Base-by-base conservation (phyloP, 2,888 invertebrate genomes). In the Alviniconcha strummeri region DNA sequence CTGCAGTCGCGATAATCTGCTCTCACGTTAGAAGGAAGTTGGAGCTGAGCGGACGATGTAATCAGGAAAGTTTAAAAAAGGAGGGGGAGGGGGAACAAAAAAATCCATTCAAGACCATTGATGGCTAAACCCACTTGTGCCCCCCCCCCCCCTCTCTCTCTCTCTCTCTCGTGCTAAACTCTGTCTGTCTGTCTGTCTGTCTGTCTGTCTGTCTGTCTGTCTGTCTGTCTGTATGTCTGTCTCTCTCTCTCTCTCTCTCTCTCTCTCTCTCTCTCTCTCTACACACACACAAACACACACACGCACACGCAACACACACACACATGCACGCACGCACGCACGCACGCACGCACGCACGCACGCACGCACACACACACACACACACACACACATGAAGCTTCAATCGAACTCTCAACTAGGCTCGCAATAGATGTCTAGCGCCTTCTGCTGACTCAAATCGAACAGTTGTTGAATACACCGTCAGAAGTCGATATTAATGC, bases 171-270 rank as follows among this genome's bases (percentile, higher is more conserved):
- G 5, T 78, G 69, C n/a, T 13, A 15, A 11, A 5, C 78, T 78
- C 55, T 78, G 60, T 57, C 57, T 57, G 6, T 56, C 19, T 56
- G 54, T 76, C 54, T 76, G 5, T 75, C 55, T 76, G 17, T n/a
- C 54, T 76, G 54, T 76, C 54, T 76, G 17, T 52, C n/a, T 55
- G 5, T 36, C 72, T 9, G 1, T 9, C 64, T 13, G n/a, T n/a
- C n/a, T n/a, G n/a, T n/a, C 64, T 57, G 19, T 79, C 79, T 57
- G n/a, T 79, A n/a, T 79, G 17, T 78, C 78, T 78, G 11, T 78
- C 78, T 78, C 55, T 78, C 78, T 57, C 57, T 57, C 54, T 56
- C 19, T 56, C 76, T 76, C 54, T 76, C 55, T 75, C 55, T 76
- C 56, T n/a, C 54, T 76, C 76, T 76, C 54, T 76, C 56, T 52